Base-by-base conservation (phyloP, 2,113 vertebrate genomes). In the Morone saxatilis region DNA sequence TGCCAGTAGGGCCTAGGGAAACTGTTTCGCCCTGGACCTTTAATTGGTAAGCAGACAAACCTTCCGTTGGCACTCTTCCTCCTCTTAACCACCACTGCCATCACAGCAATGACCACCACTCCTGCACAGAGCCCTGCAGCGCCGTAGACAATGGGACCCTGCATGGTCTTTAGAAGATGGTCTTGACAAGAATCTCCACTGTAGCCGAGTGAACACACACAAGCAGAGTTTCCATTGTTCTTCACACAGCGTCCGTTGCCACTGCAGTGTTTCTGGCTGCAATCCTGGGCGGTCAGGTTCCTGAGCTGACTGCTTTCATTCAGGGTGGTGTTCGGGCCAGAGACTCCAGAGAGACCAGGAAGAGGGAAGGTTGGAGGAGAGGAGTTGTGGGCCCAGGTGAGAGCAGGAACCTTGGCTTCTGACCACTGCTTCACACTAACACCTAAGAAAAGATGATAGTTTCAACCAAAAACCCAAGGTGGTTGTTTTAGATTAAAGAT, bases 131-230 rank as follows among this genome's bases (percentile, higher is more conserved):
- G 78, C 14, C 90, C 86, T 0, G 89, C 76, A 0, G 86, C 88
- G 0, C 95, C 91, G 0, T 97, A 95, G 17, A 93, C 16, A 0
- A 94, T 4, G 0, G 95, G 94, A 31, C 93, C 90, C 0, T 72
- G 93, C 0, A 86, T 14, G 0, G 74, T 84, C 60, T 92, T 92
- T 1, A 89, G 70, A 8, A 93, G 61, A 0, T 63, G 25, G 3
- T 95, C 88, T 77, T 97, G 93, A 0, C 98, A 99, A 70, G 91
- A 95, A 7, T 96, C 91, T 0, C 97, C 96, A 0, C 72, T 85
- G 9, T 96, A 97, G 36, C 90, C 95, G 20, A 84, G 1, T 2
- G 86, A 78, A 0, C 97, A 99, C 67, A 74, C 82, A 9, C 97
- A 99, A 0, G 7, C 87, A 0, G 78, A 88, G 7, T 25, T 73